phyloP scores from a whole-genome alignment of 2,113 vertebrate species.

The Numida meleagris region DNA sequence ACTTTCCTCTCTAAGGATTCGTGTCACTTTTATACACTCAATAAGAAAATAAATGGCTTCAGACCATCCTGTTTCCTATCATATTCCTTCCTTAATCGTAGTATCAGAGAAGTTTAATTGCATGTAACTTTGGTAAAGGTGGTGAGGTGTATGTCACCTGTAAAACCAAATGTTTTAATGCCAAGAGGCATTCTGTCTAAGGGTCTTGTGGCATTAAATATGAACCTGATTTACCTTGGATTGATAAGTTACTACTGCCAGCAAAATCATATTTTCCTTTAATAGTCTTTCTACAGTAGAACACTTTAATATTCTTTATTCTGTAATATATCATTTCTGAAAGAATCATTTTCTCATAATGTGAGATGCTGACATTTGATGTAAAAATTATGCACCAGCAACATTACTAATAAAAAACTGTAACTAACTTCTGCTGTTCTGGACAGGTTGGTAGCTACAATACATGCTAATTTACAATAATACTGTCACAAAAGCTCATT shows the following conservation, averaged over 20 bases:
- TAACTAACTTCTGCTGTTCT: background rate
- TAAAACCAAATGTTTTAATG: background rate
- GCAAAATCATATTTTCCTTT: slow-evolving; percentile 6
- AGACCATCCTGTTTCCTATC: background rate
- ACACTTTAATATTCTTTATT: slow-evolving; percentile 1
- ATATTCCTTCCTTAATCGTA: background rate
- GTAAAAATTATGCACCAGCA: background rate
- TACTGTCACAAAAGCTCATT: background rate
- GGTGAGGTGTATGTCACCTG: background rate
- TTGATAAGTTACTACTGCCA: background rate
- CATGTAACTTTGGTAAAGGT: background rate
- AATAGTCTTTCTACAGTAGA: background rate
- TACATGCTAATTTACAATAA: background rate
- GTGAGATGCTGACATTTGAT: background rate
- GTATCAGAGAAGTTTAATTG: background rate
- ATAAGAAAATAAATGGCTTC: background rate
- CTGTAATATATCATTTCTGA: background rate
- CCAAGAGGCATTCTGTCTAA: background rate
- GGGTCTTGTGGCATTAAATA: background rate
- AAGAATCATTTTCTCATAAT: background rate
- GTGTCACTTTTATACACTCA: background rate
- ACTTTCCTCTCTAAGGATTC: background rate
- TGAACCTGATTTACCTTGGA: background rate
- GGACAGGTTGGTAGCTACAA: background rate
- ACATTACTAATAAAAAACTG: background rate